These are phyloP conservation scores for Oscheius sp. DNA, from an alignment of 2,888 invertebrate species.

Conservation along the genomic window DNA sequence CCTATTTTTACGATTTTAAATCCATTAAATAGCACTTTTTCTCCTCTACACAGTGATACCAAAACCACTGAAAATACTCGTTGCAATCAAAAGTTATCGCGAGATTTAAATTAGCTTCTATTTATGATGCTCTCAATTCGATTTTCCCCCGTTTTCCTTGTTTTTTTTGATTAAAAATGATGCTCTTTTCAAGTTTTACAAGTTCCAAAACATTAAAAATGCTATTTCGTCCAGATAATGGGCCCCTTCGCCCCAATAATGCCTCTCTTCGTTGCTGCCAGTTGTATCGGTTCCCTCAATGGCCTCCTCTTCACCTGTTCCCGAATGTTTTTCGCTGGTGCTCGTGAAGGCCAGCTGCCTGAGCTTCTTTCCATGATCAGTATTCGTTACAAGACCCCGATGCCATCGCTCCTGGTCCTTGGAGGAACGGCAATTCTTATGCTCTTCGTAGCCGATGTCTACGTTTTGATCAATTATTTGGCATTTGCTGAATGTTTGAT, in stretches of 20 bases:
- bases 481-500: constrained; percentile 76
- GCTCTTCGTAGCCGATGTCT: constrained; percentile 75
- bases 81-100: too few relatives aligned
- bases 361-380: constrained; percentile 76
- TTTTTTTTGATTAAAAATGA: neutral
- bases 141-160: neutral
- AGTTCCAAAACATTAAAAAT: neutral
- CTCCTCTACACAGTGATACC: too few relatives aligned
- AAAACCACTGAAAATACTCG: too few relatives aligned
- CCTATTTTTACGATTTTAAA: too few relatives aligned
- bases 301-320: constrained; percentile 95
- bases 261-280: constrained; percentile 94
- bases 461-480: constrained; percentile 76
- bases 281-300: constrained; percentile 93
- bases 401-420: constrained; percentile 75
- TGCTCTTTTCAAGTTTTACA: neutral
- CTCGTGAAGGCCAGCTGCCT: constrained; percentile 75
- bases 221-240: constrained; percentile 6
- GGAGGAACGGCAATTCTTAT: constrained; percentile 74
- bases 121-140: too few relatives aligned
- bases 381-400: constrained; percentile 73
- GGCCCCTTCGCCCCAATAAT: constrained; percentile 81
- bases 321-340: constrained; percentile 76
- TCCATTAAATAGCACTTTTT: too few relatives aligned
- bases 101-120: too few relatives aligned